Evolutionary conservation across 53 echinoderm and acorn worm genomes (phyloP).

Genomic region (Paelopatides confundens): DNA sequence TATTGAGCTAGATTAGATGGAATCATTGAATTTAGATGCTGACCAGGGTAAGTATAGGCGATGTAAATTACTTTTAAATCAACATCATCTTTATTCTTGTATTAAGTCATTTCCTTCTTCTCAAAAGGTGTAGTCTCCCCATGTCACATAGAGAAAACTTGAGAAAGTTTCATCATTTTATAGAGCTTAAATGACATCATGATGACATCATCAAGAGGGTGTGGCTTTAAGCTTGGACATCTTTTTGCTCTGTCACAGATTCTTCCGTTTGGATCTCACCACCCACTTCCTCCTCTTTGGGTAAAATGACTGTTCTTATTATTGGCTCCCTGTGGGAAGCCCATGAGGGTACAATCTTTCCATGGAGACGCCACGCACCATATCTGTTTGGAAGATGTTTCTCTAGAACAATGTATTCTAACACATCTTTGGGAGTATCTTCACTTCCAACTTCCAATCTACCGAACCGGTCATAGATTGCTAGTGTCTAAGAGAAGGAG

Average conservation of each 20-base stretch:
- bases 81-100: no score
- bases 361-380: slow-evolving; percentile 93
- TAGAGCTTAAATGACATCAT: not conserved
- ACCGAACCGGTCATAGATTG: slow-evolving; percentile 96
- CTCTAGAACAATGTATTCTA: slow-evolving; percentile 97
- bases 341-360: slow-evolving; percentile 90
- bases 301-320: slow-evolving; percentile 76
- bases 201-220: not conserved
- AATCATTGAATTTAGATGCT: no score
- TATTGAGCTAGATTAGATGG: no score
- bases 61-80: no score
- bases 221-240: not conserved
- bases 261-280: slow-evolving; percentile 26
- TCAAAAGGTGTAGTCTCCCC: no score
- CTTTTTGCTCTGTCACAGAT: not conserved
- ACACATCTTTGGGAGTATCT: slow-evolving; percentile 87
- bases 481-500: slow-evolving; percentile 76
- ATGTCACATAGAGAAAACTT: no score
- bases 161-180: no score
- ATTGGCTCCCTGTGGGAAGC: slow-evolving; percentile 78
- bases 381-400: slow-evolving; percentile 85
- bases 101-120: no score
- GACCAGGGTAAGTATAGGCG: no score
- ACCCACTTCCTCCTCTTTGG: slow-evolving; percentile 19
- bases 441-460: slow-evolving; percentile 92